These are phyloP conservation scores for Nycticorax nycticorax DNA, from an alignment of 2,113 vertebrate genomes.

Conservation along the genomic window DNA sequence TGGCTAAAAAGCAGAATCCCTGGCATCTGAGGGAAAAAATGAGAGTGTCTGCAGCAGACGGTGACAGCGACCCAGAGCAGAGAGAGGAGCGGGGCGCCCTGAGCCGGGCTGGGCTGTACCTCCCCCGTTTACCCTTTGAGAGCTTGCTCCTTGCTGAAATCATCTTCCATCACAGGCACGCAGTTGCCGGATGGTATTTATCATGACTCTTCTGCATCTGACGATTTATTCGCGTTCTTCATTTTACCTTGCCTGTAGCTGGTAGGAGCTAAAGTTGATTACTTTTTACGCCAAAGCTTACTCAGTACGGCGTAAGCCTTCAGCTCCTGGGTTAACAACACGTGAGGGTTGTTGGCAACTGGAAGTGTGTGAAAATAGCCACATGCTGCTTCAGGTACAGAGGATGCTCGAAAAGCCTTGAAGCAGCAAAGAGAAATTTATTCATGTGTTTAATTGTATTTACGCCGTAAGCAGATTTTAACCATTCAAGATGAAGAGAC, in stretches of 20 bases:
- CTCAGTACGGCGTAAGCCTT: not conserved
- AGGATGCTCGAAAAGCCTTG: not conserved
- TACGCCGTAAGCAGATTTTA: not conserved
- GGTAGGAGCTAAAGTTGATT: not conserved
- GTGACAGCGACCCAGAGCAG: not conserved
- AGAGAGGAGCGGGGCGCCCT: not conserved
- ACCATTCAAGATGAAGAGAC: not conserved
- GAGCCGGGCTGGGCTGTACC: not conserved
- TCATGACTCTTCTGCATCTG: not conserved
- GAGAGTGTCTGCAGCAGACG: not conserved
- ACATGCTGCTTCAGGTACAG: not conserved
- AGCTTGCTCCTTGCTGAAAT: not conserved
- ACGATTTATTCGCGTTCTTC: fast-evolving
- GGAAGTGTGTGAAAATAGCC: not conserved
- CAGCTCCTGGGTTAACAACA: not conserved
- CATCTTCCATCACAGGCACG: not conserved
- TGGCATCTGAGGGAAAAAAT: not conserved
- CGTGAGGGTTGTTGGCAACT: not conserved
- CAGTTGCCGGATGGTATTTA: not conserved
- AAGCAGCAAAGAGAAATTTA: not conserved
- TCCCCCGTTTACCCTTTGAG: not conserved
- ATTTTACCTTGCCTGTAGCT: not conserved
- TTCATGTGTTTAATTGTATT: not conserved
- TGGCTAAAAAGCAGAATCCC: not conserved
- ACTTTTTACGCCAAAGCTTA: not conserved